Percentiles rank a stretch among this genome's conserved stretches.
Conservation (phyloP, 1,140 invertebrate genomes). For the Cepaea nemoralis region DNA sequence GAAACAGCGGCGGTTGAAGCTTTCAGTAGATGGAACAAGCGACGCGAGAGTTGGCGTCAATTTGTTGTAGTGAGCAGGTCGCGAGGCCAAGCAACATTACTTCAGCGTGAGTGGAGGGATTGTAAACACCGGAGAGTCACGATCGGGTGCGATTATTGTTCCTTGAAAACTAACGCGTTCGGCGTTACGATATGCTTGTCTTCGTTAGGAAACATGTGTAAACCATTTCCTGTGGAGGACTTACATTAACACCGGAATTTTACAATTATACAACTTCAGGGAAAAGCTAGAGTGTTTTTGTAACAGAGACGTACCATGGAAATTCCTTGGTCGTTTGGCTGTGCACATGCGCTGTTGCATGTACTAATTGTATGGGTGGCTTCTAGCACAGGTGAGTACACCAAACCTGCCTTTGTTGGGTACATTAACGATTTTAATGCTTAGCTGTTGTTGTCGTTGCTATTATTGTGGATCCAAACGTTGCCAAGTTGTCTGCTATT, state of each 20-base stretch:
- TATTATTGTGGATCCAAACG: too few relatives aligned
- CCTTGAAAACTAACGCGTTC: not conserved
- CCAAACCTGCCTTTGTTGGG: too few relatives aligned
- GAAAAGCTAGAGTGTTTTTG: not conserved
- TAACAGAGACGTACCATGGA: not conserved
- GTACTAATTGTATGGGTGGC: not conserved
- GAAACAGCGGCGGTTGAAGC: not conserved
- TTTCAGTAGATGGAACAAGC: not conserved
- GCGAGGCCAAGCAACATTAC: conserved; percentile 6
- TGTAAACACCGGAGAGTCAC: conserved; percentile 4
- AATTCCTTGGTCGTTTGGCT: conserved; percentile 2
- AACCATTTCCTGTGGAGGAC: not conserved
- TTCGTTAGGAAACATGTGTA: not conserved
- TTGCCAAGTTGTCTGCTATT: too few relatives aligned
- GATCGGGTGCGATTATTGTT: not conserved
- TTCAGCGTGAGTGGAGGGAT: conserved; percentile 12
- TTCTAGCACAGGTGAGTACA: conserved; percentile 4
- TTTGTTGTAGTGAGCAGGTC: conserved; percentile 12
- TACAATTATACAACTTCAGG: too few relatives aligned
- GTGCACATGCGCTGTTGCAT: not conserved
- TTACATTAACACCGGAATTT: too few relatives aligned
- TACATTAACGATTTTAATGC: too few relatives aligned
- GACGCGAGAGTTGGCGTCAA: conserved; percentile 3
- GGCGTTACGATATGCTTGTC: not conserved
- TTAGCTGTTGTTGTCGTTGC: too few relatives aligned